Evolutionary conservation across 2,888 invertebrate genomes (phyloP).

Genomic region (Athalia circularis): DNA sequence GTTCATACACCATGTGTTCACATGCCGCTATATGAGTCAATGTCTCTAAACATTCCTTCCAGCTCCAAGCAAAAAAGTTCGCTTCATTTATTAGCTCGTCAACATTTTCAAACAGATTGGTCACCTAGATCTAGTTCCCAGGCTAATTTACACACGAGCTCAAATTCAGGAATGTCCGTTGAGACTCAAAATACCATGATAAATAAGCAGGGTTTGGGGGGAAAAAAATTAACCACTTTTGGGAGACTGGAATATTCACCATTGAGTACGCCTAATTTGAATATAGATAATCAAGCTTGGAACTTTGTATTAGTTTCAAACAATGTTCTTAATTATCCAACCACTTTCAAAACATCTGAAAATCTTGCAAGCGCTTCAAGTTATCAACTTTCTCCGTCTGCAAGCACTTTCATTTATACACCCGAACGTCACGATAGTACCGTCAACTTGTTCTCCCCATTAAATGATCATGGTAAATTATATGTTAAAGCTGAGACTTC

Average conservation of each 20-base stretch:
- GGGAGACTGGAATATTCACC: constrained; percentile 59
- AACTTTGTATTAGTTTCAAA: constrained; percentile 43
- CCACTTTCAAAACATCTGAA: constrained; percentile 51
- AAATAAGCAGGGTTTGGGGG: constrained; percentile 59
- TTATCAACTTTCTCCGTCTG: constrained; percentile 61
- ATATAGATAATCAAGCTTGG: constrained; percentile 54
- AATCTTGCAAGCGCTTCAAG: constrained; percentile 55
- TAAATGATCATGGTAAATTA: constrained; percentile 55
- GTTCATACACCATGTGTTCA: constrained; percentile 75
- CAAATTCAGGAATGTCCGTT: constrained; percentile 57
- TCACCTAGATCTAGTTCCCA: constrained; percentile 62
- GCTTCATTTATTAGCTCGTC: constrained; percentile 60
- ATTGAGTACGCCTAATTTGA: constrained; percentile 65
- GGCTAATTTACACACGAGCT: constrained; percentile 60
- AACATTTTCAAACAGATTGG: constrained; percentile 55
- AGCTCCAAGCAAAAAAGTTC: constrained; percentile 61
- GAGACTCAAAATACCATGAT: constrained; percentile 57
- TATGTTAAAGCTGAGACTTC: not conserved
- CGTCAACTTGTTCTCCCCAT: constrained; percentile 62
- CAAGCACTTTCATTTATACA: constrained; percentile 66
- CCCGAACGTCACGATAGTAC: constrained; percentile 61
- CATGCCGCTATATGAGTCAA: constrained; percentile 68
- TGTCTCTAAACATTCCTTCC: constrained; percentile 60
- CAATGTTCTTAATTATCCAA: not conserved
- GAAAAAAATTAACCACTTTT: constrained; percentile 56